Evolutionary conservation across 37 sponge, comb jelly and placozoan species (phyloP).

Genomic region (Halisarca cf. caerulea): DNA sequence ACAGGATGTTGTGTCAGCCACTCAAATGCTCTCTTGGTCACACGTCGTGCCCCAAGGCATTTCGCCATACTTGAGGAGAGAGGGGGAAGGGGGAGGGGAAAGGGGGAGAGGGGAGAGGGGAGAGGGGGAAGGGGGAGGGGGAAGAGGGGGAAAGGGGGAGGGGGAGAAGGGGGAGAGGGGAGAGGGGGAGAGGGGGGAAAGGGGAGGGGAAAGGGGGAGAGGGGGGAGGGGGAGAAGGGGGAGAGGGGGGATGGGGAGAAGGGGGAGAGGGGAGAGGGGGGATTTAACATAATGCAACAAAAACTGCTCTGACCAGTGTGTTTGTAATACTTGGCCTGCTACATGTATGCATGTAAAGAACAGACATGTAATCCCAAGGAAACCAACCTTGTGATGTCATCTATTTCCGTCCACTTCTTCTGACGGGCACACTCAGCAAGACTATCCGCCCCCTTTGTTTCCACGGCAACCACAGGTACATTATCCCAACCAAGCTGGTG

Average conservation of each 20-base stretch:
- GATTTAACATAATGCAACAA: too few species aligned
- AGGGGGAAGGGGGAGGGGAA: background rate
- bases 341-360: too few species aligned
- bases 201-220: background rate
- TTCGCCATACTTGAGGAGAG: constrained; percentile 1
- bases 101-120: background rate
- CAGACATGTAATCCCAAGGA: background rate
- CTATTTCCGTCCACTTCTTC: constrained; percentile 60
- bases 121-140: background rate
- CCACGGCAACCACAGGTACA: constrained; percentile 91
- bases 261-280: background rate
- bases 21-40: constrained; percentile 63
- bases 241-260: too few species aligned
- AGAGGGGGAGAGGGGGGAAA: background rate
- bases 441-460: constrained; percentile 88
- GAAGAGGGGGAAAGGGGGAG: background rate
- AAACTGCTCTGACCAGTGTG: too few species aligned
- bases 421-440: constrained; percentile 69
- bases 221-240: background rate
- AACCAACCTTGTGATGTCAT: constrained; percentile 77
- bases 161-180: background rate
- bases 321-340: too few species aligned
- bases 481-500: constrained; percentile 75
- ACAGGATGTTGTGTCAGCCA: constrained; percentile 51
- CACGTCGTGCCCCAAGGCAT: constrained; percentile 78